These are phyloP conservation scores for Scrobipalpa atriplicella DNA, from an alignment of 2,888 invertebrate species.

Conservation along the genomic window DNA sequence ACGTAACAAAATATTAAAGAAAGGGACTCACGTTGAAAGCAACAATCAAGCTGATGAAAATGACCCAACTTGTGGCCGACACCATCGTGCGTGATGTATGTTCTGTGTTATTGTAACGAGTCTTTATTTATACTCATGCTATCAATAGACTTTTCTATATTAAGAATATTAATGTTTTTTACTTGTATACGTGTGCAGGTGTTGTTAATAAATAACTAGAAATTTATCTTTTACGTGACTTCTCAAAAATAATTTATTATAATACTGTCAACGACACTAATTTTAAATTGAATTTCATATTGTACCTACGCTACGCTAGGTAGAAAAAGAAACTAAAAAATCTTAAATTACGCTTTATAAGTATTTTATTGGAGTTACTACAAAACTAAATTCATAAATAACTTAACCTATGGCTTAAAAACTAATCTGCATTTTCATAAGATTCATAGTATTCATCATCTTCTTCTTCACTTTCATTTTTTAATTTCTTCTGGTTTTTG, in stretches of 20 bases:
- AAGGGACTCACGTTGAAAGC: conserved; percentile 45
- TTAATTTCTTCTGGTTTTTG: conserved; percentile 1
- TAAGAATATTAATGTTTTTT: neutral
- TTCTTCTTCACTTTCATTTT: conserved; percentile 27
- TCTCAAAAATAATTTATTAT: neutral
- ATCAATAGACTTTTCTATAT: conserved; percentile 30
- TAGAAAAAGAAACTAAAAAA: neutral
- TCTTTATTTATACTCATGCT: conserved; percentile 32
- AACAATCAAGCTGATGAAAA: conserved; percentile 39
- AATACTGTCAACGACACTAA: neutral
- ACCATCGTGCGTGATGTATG: conserved; percentile 41
- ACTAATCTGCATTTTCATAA: conserved; percentile 33
- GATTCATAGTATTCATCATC: conserved; percentile 31
- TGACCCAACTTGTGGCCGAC: conserved; percentile 40
- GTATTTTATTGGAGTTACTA: neutral
- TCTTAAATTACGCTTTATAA: neutral
- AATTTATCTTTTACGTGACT: conserved; percentile 20
- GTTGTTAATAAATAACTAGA: neutral
- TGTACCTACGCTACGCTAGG: too few species aligned
- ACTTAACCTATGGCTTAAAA: conserved; percentile 14
- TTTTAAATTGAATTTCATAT: neutral
- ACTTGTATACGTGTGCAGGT: conserved; percentile 14
- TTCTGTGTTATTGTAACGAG: conserved; percentile 21
- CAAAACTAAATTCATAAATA: conserved; percentile 20
- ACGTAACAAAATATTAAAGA: conserved; percentile 21